Base-by-base conservation (phyloP, 2,113 vertebrate genomes). In the Phrynocephalus versicolor region DNA sequence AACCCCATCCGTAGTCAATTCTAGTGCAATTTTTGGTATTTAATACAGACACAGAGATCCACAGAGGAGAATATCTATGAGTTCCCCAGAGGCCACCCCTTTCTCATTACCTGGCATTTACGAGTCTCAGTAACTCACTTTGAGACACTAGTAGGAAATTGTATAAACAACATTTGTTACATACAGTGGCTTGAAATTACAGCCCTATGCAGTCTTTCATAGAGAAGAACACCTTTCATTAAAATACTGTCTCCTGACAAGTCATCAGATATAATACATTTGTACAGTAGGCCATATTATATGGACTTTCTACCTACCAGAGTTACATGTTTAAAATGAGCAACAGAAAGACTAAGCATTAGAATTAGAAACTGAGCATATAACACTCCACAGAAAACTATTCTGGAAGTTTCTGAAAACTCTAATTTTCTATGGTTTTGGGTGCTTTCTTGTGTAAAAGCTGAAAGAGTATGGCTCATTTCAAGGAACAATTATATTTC, bases 381-480 rank as follows among this genome's bases (percentile, higher is more conserved):
- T 30, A 23, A 60, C n/a, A 58, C 41, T 80, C 25, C 21, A 74
- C 33, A 37, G 58, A 73, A 58, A 65, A 64, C 35, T 27, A 72
- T 74, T 73, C 39, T 33, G 16, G 65, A 18, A 60, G 27, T 72
- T 73, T 64, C 25, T 10, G 30, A 41, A 21, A 62, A 79, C 58
- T 27, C n/a, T 51, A 64, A 74, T 81, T 74, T 64, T 57, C 41
- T 58, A 60, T 27, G 37, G 3, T 39, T 35, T 51, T 51, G 5
- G 5, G 5, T 51, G n/a, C 45, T 51, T 10, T 51, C 10, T 51
- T 60, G 10, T 23, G 23, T 60, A 30, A 67, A 65, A 69, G 65
- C 57, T 77, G 73, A 85, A 79, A 78, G 35, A 70, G 25, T 64
- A 62, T 39, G 80, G 45, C 51, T 7, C 58, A 80, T 80, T 81